Evolutionary conservation across 1,140 invertebrate genomes (phyloP), one percentile per base, ranked within the genome.

Genomic region (Bradysia coprophila): DNA sequence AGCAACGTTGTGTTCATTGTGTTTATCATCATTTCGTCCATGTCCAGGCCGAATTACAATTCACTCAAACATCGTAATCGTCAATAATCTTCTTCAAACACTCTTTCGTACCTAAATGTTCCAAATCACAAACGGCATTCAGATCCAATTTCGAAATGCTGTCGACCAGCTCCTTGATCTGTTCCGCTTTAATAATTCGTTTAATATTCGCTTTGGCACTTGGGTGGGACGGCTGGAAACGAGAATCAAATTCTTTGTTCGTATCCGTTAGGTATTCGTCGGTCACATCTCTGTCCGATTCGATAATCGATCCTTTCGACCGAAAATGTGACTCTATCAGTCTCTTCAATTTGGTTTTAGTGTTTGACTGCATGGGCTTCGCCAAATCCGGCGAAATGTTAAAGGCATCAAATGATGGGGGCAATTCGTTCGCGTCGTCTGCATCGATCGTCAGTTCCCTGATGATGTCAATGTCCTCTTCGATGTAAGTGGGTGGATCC

Each of bases 131-230:
- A 16, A 60, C 51, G 21, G 49, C 49, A 2, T 49, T 57, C 38
- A 61, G 42, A 48, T 61, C 56, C 52, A 61, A 54, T 9, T 53
- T 53, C 2, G 57, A 50, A n/a, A 61, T 58, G 41, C 56, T 53
- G 31, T 59, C 58, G 23, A 60, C 53, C 51, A 65, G 62, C 36
- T 65, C 60, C 18, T 57, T 62, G 19, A 65, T 63, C 46, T 65
- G 63, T 45, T 66, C 64, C 33, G 64, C 63, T 46, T 64, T 64
- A 10, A 68, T 64, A 34, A 67, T 67, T 22, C 62, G 54, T 45
- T 66, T 63, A 2, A 67, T 64, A 11, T 63, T 61, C 40, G 54
- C 55, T 43, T 65, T 56, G 22, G 59, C 45, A 33, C 55, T 55
- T 28, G 53, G 51, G 48, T 24, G 52, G 55, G 21, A 46, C 48